A percentile compares a stretch with the other conserved stretches of the same genome.
Evolutionary conservation across 2,888 invertebrate species (phyloP).

Genomic region (Ennomos fuscantarius): DNA sequence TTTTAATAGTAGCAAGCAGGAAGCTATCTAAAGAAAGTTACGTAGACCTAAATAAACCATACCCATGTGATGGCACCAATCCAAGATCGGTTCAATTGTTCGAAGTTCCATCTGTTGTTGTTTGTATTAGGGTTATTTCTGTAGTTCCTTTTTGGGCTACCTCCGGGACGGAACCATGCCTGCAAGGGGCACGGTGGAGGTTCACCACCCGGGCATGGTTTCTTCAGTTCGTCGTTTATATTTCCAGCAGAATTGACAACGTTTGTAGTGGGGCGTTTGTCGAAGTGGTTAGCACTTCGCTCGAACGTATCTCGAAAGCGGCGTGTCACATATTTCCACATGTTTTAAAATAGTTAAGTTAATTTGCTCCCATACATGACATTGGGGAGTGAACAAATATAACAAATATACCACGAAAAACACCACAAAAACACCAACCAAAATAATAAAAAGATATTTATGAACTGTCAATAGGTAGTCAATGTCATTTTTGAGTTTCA

Average conservation of each 20-base stretch:
- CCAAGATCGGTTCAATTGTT: constrained; percentile 74
- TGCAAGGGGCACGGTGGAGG: constrained; percentile 43
- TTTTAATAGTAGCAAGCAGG: constrained; percentile 3
- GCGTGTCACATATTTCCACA: constrained; percentile 85
- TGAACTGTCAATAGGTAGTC: too few species aligned
- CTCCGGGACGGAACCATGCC: constrained; percentile 58
- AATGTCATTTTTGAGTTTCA: too few species aligned
- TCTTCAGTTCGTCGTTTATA: constrained; percentile 56
- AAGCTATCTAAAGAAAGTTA: constrained; percentile 32
- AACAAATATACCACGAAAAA: constrained; percentile 3
- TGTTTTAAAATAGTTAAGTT: constrained; percentile 44
- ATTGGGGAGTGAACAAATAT: too few species aligned
- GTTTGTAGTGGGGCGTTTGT: constrained; percentile 73
- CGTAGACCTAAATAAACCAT: constrained; percentile 40
- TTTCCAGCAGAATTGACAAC: constrained; percentile 59
- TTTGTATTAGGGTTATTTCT: constrained; percentile 63
- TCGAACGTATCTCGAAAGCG: constrained; percentile 80
- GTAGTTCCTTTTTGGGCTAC: constrained; percentile 54
- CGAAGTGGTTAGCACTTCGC: constrained; percentile 77
- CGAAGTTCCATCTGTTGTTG: constrained; percentile 72
- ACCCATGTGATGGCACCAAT: constrained; percentile 84
- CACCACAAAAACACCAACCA: background rate
- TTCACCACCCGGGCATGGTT: constrained; percentile 33
- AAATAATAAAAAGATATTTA: background rate
- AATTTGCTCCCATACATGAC: constrained; percentile 29